Evolutionary conservation across 2,888 invertebrate genomes (phyloP), one percentile per base, ranked within the genome.

Genomic region (Escarpia spicata): DNA sequence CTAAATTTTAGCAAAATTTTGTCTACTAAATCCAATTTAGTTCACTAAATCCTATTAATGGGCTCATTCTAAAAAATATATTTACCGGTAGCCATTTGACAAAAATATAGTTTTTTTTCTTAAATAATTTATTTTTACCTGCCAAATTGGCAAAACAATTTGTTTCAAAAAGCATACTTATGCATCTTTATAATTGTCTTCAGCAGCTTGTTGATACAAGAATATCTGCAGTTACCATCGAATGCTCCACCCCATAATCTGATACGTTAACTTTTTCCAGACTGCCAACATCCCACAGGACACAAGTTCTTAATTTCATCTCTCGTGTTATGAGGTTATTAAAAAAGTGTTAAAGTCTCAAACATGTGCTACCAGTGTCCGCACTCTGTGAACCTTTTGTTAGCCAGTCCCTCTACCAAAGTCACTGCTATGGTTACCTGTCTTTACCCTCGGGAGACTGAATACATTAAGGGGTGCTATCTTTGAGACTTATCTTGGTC

Each of bases 341-440:
- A 75, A 75, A 75, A 75, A 75, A 15, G n/a, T 75, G 75, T 75
- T 75, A 75, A 75, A 75, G 75, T 75, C 75, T 75, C 75, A 26
- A 75, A 75, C 75, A 75, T 75, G 26, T 75, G 75, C 75, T 75
- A 6, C 75, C 75, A 75, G 19, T 75, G 26, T 75, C 75, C n/a
- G 75, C 75, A 75, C 75, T 75, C 26, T 75, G n/a, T 75, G 75
- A 75, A 75, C 75, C 19, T 75, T 75, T 75, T 75, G 4, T 75
- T 75, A 26, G 75, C 26, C 26, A 75, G 75, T 26, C 75, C 75
- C 75, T 26, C 26, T 6, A n/a, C 75, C 75, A 19, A n/a, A 26
- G 75, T 26, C n/a, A n/a, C n/a, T 26, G 3, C 75, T 26, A 75
- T 75, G 75, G 75, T 75, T 75, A 75, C 75, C 75, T 75, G 75